Base-by-base conservation (phyloP, 2,888 invertebrate species). In the Plebejus anna region DNA sequence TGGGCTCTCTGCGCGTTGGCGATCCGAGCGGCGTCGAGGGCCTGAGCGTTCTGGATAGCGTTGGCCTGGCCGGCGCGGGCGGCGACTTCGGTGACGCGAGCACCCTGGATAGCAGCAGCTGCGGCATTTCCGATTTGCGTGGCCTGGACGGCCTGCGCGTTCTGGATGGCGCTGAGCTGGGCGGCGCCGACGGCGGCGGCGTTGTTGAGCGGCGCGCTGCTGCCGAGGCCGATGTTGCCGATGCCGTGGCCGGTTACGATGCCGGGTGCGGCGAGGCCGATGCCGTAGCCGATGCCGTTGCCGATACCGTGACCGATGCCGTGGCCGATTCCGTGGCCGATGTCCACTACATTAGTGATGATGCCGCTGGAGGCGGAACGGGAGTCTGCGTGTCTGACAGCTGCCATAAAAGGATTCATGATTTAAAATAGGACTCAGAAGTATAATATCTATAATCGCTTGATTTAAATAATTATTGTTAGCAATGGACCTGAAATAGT, bases 81-180 rank as follows among this genome's bases (percentile, higher is more conserved):
- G 3, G 91, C 91, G 0, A 88, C 90, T 80, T 94, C 93, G 2
- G 91, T 83, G 42, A 87, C 90, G 9, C 92, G 90, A 1, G 93
- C 93, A 0, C 91, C 91, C 76, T 92, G 92, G 79, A 93, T 93
- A 47, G 91, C 93, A 28, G 91, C 91, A 22, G 91, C 91, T 42
- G 93, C 93, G 0, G 92, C 85, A 82, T 92, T 90, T 16, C 88
- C 91, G 81, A 93, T 91, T 78, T 90, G 89, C 6, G 91, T 85
- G 1, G 88, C 93, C 32, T 91, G 92, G 7, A 87, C 91, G 13
- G 93, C 93, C 77, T 92, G 93, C 0, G 93, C 92, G 82, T 92
- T 92, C 79, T 93, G 92, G 80, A 92, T 92, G 59, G 92, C 92
- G 78, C 90, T 91, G 72, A 93, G 89, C 76, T 92, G 93, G 57